Conservation (phyloP, 2,797 vertebrate genomes). For the Danio albolineatus region DNA sequence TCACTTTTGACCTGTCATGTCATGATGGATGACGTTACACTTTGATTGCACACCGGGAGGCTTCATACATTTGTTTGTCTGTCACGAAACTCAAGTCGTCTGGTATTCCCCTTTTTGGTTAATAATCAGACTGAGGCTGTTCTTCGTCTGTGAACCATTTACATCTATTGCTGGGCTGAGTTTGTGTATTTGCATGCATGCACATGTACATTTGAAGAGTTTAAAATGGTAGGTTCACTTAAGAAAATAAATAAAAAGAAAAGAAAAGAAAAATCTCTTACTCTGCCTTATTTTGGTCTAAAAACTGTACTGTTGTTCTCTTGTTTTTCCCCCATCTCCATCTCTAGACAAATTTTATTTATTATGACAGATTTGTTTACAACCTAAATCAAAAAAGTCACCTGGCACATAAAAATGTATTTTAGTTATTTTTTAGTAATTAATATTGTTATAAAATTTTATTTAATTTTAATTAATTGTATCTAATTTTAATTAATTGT, state of each 20-base stretch:
- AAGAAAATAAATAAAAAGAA: no score
- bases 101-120: constrained; percentile 32
- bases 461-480: no score
- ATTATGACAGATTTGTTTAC: no score
- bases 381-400: no score
- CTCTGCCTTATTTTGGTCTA: neutral
- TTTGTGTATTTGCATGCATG: neutral
- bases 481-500: no score
- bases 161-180: neutral
- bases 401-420: no score
- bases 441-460: no score
- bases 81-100: constrained; percentile 13
- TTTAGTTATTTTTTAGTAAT: no score
- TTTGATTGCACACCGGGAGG: constrained; percentile 4
- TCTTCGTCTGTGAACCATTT: constrained; percentile 18
- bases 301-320: neutral
- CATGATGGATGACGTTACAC: constrained; percentile 36
- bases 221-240: neutral
- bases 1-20: constrained; percentile 35
- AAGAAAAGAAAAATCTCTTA: neutral
- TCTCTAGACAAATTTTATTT: neutral
- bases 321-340: neutral
- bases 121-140: constrained; percentile 19
- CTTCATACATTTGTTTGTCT: constrained; percentile 15
- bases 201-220: neutral